Base-by-base conservation (phyloP, 2,113 vertebrate species). In the Platysteira castanea region DNA sequence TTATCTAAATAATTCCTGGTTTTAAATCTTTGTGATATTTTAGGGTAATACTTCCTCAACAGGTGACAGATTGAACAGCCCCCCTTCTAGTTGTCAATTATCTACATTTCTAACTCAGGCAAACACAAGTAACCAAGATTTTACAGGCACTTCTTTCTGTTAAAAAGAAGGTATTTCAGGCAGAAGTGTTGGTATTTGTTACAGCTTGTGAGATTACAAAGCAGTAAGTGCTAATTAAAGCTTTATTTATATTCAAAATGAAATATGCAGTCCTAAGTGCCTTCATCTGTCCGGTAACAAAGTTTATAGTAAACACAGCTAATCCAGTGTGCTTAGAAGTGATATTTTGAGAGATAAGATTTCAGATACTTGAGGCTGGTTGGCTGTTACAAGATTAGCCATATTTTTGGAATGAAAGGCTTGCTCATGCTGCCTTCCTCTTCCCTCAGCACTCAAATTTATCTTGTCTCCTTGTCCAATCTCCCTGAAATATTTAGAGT, bases 271-370 rank as follows among this genome's bases (percentile, higher is more conserved):
- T 57, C 47, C 37, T 90, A 78, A 90, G 54, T 94, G 64, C 88
- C 80, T 94, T 95, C 56, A 85, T 92, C 86, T 89, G 63, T 78
- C 71, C 33, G 49, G 16, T 64, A 80, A 81, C 64, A 63, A 80
- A 86, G 94, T 88, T 96, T 88, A 69, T 59, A 89, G 65, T 92
- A 96, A 97, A 95, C 52, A 65, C 26, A 70, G 73, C 64, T 95
- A 95, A 97, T 96, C 96, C 84, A 22, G 17, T 49, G 42, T 57
- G 44, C 44, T 95, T 92, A 77, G 84, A 93, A 88, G 87, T 87
- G 90, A 93, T 95, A 83, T 85, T 95, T 91, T 85, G 71, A 31
- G 81, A 93, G 92, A 87, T 93, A 92, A 96, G 60, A 84, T 75
- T 94, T 96, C 93, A 88, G 44, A 85, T 83, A 61, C 65, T 90